phyloP scores from a whole-genome alignment of 2,888 invertebrate genomes.

The Pyralis farinalis region DNA sequence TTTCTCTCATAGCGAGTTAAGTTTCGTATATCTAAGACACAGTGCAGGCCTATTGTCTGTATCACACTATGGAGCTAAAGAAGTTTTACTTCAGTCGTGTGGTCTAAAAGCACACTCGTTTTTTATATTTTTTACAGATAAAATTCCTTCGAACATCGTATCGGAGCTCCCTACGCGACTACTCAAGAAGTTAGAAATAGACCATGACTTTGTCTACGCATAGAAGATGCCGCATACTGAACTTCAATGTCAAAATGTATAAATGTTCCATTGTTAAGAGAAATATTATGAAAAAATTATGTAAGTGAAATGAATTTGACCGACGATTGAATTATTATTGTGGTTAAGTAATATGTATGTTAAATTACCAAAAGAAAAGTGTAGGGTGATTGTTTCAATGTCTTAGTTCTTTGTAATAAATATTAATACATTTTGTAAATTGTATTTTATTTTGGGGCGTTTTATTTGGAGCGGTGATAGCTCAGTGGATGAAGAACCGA shows the following conservation, averaged over 20 bases:
- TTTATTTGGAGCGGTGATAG: too few relatives aligned
- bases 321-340: neutral
- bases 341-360: neutral
- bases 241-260: neutral
- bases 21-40: too few relatives aligned
- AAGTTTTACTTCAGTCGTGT: too few relatives aligned
- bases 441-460: too few relatives aligned
- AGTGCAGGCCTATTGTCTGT: too few relatives aligned
- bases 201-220: conserved; percentile 58
- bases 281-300: neutral
- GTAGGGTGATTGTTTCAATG: neutral
- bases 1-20: too few relatives aligned
- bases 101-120: too few relatives aligned
- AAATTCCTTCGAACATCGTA: conserved; percentile 90
- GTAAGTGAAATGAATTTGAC: neutral
- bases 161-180: conserved; percentile 87
- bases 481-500: too few relatives aligned
- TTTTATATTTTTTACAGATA: conserved; percentile 82
- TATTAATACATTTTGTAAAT: neutral
- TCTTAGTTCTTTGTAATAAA: neutral
- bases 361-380: neutral
- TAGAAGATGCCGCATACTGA: neutral
- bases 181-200: conserved; percentile 61
- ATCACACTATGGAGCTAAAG: too few relatives aligned
- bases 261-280: neutral